Base-by-base conservation (phyloP, 2,888 invertebrate genomes). In the Dimorphilus gyrociliatus region DNA sequence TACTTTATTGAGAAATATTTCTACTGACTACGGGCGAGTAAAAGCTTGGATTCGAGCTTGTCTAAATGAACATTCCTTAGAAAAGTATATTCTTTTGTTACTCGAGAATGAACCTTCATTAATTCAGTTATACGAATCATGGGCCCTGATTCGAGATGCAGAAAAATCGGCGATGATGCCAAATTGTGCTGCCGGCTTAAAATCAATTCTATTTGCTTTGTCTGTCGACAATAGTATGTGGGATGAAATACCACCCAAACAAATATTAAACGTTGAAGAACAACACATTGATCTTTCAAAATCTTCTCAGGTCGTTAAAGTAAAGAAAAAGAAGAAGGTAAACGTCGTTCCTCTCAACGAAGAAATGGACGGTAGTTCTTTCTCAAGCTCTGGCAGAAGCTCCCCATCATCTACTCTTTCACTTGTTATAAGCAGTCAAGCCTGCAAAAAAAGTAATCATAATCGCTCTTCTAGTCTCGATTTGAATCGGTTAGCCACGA, bases 131-230 rank as follows among this genome's bases (percentile, higher is more conserved):
- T 92, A 86, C 64, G 82, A 86, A 53, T 74, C 78, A 33, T 81
- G 80, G 72, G 78, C 90, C 24, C 70, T 88, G 42, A 63, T 90
- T 31, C 65, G 78, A 40, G 80, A 84, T 62, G 72, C 74, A 39
- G 85, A 86, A 58, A 72, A 74, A 39, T 73, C 72, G 36, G 74
- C 73, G 47, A 72, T 79, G 58, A 65, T 90, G 36, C 81, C 86
- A 13, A 78, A 76, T 51, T 75, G 85, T 66, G 78, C 86, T 32
- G 76, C 81, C 63, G 81, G 81, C 41, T 70, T 92, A 55, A 78
- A 77, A 42, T 76, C 82, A 30, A 78, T 90, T 52, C 68, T 90
- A 41, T 92, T 92, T 67, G 90, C 92, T 15, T 74, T 90, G 54
- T 78, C 75, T 51, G 79, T 88, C 37, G 86, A 90, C 66, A 80